phyloP scores from a whole-genome alignment of 2,113 vertebrate genomes.

The Microtus montanus region DNA sequence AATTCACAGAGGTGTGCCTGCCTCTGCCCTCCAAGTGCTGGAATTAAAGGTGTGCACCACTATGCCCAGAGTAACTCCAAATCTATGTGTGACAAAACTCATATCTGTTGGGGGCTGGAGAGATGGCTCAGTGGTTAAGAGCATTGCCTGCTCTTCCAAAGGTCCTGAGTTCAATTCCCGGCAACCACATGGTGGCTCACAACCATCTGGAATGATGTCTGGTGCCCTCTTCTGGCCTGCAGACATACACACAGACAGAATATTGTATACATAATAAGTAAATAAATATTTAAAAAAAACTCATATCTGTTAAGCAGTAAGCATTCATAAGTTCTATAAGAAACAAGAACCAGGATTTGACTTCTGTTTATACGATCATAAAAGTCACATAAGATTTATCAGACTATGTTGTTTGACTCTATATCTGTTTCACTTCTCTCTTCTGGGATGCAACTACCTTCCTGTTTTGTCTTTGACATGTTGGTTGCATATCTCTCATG shows the following conservation, averaged over 20 bases:
- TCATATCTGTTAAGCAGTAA: not conserved
- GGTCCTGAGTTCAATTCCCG: no score
- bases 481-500: not conserved
- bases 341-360: slow-evolving; percentile 27
- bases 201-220: no score
- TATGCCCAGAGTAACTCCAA: not conserved
- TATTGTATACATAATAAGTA: no score
- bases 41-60: not conserved
- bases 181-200: no score
- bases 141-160: no score
- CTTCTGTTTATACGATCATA: not conserved
- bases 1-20: not conserved
- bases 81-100: not conserved
- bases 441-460: slow-evolving; percentile 20
- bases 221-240: no score
- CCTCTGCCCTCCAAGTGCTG: not conserved
- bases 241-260: no score
- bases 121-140: no score
- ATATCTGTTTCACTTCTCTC: slow-evolving; percentile 11
- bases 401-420: not conserved
- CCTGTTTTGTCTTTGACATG: slow-evolving; percentile 46
- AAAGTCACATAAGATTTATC: not conserved
- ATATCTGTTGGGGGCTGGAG: not conserved
- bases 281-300: not conserved
- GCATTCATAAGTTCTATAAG: not conserved